Evolutionary conservation across 2,113 vertebrate species (phyloP).

Genomic region (Octodon degus): DNA sequence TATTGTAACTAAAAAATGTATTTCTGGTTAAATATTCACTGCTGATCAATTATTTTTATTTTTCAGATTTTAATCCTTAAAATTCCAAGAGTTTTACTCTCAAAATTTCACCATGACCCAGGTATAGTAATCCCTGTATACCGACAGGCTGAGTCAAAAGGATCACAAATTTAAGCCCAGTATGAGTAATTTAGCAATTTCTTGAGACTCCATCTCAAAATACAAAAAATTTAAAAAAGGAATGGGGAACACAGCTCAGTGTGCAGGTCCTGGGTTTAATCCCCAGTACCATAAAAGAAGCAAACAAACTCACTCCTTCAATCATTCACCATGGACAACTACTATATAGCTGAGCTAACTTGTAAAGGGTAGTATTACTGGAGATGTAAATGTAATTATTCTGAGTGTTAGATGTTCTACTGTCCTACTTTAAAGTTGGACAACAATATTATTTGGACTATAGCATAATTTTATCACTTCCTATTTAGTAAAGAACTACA

Average conservation of each 20-base stretch:
- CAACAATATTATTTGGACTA: neutral
- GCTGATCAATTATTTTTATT: neutral
- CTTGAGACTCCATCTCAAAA: neutral
- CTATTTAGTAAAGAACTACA: neutral
- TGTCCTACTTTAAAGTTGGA: neutral
- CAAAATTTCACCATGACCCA: neutral
- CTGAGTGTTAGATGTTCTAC: neutral
- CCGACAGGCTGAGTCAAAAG: neutral
- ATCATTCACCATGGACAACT: neutral
- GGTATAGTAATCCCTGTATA: neutral
- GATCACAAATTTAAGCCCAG: neutral
- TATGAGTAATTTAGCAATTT: neutral
- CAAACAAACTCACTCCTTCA: neutral
- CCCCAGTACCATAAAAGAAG: neutral
- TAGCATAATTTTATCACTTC: neutral
- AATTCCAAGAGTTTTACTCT: neutral
- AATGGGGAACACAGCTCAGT: neutral
- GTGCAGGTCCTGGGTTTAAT: neutral
- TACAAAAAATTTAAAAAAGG: neutral
- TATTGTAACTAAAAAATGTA: neutral
- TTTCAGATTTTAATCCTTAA: constrained; percentile 18
- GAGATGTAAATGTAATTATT: neutral
- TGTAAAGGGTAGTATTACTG: neutral
- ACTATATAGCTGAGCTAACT: neutral
- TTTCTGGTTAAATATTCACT: neutral